These are phyloP conservation scores for Ochropacha duplaris DNA, from an alignment of 2,888 invertebrate species.

Conservation along the genomic window DNA sequence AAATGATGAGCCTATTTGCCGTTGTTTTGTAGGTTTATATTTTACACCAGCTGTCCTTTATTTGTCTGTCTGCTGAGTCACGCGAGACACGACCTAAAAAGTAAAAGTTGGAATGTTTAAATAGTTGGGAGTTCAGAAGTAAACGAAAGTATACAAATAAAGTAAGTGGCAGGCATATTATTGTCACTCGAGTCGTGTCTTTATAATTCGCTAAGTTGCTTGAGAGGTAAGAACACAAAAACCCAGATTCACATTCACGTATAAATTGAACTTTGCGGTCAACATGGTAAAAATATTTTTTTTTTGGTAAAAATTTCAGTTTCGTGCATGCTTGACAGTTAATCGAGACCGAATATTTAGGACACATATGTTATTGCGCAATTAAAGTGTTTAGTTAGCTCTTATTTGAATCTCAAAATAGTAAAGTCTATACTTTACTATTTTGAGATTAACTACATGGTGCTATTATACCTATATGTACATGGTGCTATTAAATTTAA, in stretches of 20 bases:
- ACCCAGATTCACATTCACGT: constrained; percentile 42
- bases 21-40: constrained; percentile 3
- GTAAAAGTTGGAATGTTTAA: constrained; percentile 58
- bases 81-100: constrained; percentile 52
- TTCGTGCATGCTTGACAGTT: too few species aligned
- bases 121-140: constrained; percentile 39
- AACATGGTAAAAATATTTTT: constrained; percentile 20
- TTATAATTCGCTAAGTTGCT: constrained; percentile 24
- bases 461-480: too few species aligned
- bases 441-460: too few species aligned
- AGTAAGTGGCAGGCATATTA: constrained; percentile 19
- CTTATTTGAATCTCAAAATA: neutral
- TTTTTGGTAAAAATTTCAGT: neutral
- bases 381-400: neutral
- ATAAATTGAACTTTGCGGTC: constrained; percentile 49
- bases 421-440: too few species aligned
- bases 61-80: constrained; percentile 47
- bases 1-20: neutral
- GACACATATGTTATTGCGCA: too few species aligned
- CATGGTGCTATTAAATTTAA: too few species aligned
- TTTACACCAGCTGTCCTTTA: constrained; percentile 13
- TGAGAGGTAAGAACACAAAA: constrained; percentile 34
- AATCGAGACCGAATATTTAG: too few species aligned
- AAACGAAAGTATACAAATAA: constrained; percentile 42
- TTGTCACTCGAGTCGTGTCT: constrained; percentile 28